Base-by-base conservation (phyloP, 1,140 invertebrate species). In the Cherax quadricarinatus region DNA sequence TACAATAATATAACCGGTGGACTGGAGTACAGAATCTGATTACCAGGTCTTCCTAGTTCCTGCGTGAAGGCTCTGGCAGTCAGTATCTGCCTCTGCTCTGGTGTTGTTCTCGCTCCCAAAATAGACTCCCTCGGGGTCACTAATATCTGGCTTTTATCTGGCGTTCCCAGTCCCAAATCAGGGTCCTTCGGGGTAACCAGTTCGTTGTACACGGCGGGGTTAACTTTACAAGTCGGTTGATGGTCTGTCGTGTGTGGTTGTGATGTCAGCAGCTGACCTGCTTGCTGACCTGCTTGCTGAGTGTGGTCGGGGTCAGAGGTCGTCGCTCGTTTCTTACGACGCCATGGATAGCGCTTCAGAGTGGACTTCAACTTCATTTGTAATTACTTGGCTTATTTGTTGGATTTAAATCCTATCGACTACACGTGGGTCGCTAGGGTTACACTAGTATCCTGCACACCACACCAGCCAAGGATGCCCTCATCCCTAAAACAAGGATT, bases 191-290 rank as follows among this genome's bases (percentile, higher is more conserved):
- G 91, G 80, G 86, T 84, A 60, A 92, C 91, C 51, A 92, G 66
- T 48, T 92, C 91, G 51, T 92, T 92, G 66, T 92, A 92, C n/a
- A 84, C 60, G 2, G 91, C 48, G 12, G 91, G 86, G 49, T 92
- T 80, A 41, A 92, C 86, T 10, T 24, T 49, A 0, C 53, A 80
- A 66, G 86, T 41, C 62, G 51, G 12, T 24, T 60, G 30, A 4
- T 30, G 53, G 51, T 53, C 9, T 57, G 14, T 30, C 0, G 51
- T 57, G 14, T 49, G 86, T 14, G 78, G 10, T 1, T n/a, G 73
- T 14, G 75, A 41, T 51, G 14, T 80, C n/a, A 73, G 12, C 30
- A 86, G 70, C 41, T 70, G 78, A 24, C 62, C 30, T 49, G 16
- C 16, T 57, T 9, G 53, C 9, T 14, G 9, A 41, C 30, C 30